These are phyloP conservation scores for Mesocentrotus franciscanus DNA, from an alignment of 53 echinoderm and acorn worm species.

Conservation along the genomic window DNA sequence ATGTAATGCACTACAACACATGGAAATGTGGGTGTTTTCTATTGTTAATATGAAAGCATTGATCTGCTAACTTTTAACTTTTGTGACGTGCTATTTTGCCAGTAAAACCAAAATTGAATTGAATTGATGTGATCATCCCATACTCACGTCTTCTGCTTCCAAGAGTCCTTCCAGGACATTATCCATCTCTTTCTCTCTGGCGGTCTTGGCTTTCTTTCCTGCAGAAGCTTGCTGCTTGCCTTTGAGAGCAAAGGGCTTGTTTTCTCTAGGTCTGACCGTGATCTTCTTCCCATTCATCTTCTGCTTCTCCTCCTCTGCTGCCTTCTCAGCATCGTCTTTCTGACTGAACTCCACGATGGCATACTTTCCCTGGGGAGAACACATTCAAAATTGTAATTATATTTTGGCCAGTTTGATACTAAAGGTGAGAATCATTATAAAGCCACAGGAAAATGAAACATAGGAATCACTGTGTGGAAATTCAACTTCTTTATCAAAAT, in stretches of 20 bases:
- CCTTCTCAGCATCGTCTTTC: slow-evolving; percentile 74
- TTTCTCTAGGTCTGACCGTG: slow-evolving; percentile 81
- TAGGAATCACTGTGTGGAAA: no score
- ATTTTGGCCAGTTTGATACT: neutral
- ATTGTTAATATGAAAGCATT: no score
- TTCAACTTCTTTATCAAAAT: no score
- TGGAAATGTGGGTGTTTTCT: no score
- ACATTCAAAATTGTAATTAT: neutral
- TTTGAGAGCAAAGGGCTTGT: slow-evolving; percentile 64
- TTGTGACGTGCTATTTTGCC: no score
- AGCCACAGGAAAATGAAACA: no score
- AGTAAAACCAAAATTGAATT: no score
- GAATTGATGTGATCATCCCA: neutral
- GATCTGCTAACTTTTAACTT: no score
- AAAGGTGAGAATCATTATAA: no score
- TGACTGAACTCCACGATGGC: slow-evolving; percentile 90
- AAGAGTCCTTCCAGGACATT: slow-evolving; percentile 59
- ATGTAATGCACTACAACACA: no score
- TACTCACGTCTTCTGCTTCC: slow-evolving; percentile 74
- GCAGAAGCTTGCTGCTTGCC: slow-evolving; percentile 20
- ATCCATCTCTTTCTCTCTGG: slow-evolving; percentile 65
- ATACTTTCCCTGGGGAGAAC: slow-evolving; percentile 80
- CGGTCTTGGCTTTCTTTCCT: slow-evolving; percentile 43
- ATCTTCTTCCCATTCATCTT: slow-evolving; percentile 87
- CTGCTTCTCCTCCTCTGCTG: slow-evolving; percentile 83